Evolutionary conservation across 2,113 vertebrate genomes (phyloP).

Genomic region (Caranx ignobilis): DNA sequence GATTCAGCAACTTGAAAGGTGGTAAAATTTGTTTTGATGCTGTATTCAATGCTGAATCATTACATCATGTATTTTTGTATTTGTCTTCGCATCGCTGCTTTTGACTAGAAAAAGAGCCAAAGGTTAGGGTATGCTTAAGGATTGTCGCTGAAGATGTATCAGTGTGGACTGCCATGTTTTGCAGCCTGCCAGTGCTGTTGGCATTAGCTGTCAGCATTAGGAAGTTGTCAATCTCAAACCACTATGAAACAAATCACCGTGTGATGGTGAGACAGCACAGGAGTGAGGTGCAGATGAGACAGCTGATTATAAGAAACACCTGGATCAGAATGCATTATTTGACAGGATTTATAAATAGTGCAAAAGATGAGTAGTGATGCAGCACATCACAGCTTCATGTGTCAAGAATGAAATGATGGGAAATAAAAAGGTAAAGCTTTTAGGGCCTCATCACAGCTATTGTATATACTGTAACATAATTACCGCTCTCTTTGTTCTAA

Average conservation of each 20-base stretch:
- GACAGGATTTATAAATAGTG: conserved; percentile 56
- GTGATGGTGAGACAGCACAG: conserved; percentile 48
- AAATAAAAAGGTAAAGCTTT: not conserved
- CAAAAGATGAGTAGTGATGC: conserved; percentile 1
- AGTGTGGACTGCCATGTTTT: conserved; percentile 22
- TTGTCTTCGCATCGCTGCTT: not conserved
- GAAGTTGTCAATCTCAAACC: conserved; percentile 56
- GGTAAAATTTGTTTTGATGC: not conserved
- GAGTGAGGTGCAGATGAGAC: conserved; percentile 50
- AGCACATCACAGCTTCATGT: not conserved
- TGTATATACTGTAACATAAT: not conserved
- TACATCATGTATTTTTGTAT: not conserved
- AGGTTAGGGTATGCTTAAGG: conserved; percentile 1
- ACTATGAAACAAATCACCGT: conserved; percentile 49
- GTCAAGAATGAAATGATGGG: conserved; percentile 1
- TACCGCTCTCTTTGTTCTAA: not conserved
- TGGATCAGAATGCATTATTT: conserved; percentile 56
- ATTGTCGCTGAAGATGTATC: conserved; percentile 41
- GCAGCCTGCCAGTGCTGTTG: conserved; percentile 39
- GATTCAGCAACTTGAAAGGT: conserved; percentile 11
- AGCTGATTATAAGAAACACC: conserved; percentile 52
- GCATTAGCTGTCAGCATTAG: conserved; percentile 47
- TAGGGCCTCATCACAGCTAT: not conserved
- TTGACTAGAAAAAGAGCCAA: conserved; percentile 9
- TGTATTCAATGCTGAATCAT: conserved; percentile 1